Base-by-base conservation (phyloP, 2,113 vertebrate species). In the Larimichthys crocea region DNA sequence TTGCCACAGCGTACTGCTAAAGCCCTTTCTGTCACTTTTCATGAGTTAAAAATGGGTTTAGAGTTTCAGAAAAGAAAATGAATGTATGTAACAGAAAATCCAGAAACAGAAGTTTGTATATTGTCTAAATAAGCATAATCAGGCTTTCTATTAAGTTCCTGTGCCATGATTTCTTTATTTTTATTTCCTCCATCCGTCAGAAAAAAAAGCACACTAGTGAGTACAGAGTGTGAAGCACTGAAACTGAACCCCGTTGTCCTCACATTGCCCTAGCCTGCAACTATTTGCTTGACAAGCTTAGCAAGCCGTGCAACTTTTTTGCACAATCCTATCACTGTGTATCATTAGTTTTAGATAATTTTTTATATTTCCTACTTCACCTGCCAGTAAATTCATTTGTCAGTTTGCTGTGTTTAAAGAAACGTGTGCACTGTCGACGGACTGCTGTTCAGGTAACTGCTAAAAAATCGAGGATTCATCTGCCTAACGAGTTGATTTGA, bases 281-380 rank as follows among this genome's bases (percentile, higher is more conserved):
- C 59, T 48, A 6, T 82, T n/a, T 46, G 40, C 69, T 73, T 29
- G 4, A 72, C 55, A 12, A 68, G 50, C 70, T 79, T 40, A 26
- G 35, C 35, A 8, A 0, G 22, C 24, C 22, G 52, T 76, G 71
- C 60, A 67, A 24, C 72, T 26, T 77, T 77, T 77, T 62, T 5
- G 10, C 61, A 63, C 29, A 83, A 64, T 53, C 17, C 35, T 42
- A 53, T 82, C 80, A 61, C 80, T 67, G 61, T 87, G 78, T 40
- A 55, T 74, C 49, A 31, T 42, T 40, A 64, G 29, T 26, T 46
- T 46, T 10, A 42, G n/a, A 60, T 3, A 1, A 35, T 14, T 46
- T 49, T 88, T 76, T 78, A 24, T 79, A 50, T 73, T 71, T 55
- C 29, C 73, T 53, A 75, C 10, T 48, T 71, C 56, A n/a, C 26